Conservation (phyloP, 2,888 invertebrate genomes). For the Drosophila demipolita region DNA sequence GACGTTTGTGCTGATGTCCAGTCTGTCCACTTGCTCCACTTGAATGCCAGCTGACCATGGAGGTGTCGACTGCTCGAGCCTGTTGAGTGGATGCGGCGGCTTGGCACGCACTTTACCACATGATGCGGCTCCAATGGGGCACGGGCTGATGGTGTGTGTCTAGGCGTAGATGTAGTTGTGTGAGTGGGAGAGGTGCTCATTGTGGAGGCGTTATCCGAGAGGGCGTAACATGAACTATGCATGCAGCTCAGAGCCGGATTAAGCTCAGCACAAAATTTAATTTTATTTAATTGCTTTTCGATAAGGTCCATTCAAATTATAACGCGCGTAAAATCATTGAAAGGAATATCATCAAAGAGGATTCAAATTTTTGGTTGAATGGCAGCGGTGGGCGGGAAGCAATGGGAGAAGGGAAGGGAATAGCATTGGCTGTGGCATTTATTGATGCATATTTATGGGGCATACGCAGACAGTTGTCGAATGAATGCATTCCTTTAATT, state of each 20-base stretch:
- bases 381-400: background rate
- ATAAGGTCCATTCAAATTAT: constrained; percentile 80
- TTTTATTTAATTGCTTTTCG: constrained; percentile 79
- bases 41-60: constrained; percentile 54
- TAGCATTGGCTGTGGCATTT: constrained; percentile 28
- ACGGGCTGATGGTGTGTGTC: background rate
- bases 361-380: constrained; percentile 9
- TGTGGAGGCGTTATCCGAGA: constrained; percentile 40
- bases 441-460: constrained; percentile 66
- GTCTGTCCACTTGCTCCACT: constrained; percentile 58
- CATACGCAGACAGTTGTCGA: constrained; percentile 73
- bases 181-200: constrained; percentile 12
- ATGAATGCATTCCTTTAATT: constrained; percentile 70
- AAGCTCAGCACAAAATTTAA: constrained; percentile 76
- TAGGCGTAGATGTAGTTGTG: background rate
- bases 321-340: constrained; percentile 64
- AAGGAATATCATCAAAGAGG: constrained; percentile 51
- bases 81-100: constrained; percentile 70
- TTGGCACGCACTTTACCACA: constrained; percentile 68
- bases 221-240: constrained; percentile 78
- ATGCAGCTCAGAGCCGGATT: constrained; percentile 75
- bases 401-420: background rate
- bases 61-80: constrained; percentile 68
- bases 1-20: constrained; percentile 35
- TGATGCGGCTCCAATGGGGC: background rate